A percentile compares a stretch with the other conserved stretches of the same genome.
phyloP scores from a whole-genome alignment of 1,140 invertebrate genomes.

The Brachionus calyciflorus region DNA sequence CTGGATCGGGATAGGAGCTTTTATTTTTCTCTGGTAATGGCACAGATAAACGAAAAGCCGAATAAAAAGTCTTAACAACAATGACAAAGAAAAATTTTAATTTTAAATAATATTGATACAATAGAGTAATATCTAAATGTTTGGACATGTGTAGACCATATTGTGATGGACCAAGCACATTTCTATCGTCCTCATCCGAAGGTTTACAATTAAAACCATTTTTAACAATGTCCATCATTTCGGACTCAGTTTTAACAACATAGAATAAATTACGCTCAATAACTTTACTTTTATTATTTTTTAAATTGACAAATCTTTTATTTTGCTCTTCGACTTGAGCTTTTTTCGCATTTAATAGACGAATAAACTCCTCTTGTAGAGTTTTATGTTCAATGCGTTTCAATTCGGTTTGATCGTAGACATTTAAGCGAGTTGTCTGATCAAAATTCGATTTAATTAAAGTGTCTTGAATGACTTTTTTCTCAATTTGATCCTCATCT shows the following conservation, averaged over 20 bases:
- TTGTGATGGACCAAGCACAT: not conserved
- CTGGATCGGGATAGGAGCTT: not conserved
- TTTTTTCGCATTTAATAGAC: not conserved
- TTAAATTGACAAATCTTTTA: not conserved
- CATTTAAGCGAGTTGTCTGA: not conserved
- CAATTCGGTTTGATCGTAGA: not conserved
- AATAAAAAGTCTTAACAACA: conserved; percentile 33
- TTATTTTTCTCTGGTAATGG: not conserved
- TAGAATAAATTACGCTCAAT: not conserved
- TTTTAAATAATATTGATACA: conserved; percentile 29
- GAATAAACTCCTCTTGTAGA: not conserved
- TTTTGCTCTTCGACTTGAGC: not conserved
- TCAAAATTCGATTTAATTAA: not conserved
- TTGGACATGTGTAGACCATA: conserved; percentile 33
- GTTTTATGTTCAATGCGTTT: not conserved
- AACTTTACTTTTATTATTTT: not conserved
- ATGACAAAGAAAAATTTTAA: conserved; percentile 13
- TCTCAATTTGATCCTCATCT: not conserved
- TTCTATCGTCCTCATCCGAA: conserved; percentile 5
- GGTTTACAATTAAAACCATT: conserved; percentile 16
- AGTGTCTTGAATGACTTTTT: not conserved
- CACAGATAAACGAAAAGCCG: not conserved
- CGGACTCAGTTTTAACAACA: not conserved
- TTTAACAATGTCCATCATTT: conserved; percentile 2
- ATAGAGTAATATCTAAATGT: conserved; percentile 14